phyloP scores from a whole-genome alignment of 92 coral and sea anemone species.

The Ricordea florida region DNA sequence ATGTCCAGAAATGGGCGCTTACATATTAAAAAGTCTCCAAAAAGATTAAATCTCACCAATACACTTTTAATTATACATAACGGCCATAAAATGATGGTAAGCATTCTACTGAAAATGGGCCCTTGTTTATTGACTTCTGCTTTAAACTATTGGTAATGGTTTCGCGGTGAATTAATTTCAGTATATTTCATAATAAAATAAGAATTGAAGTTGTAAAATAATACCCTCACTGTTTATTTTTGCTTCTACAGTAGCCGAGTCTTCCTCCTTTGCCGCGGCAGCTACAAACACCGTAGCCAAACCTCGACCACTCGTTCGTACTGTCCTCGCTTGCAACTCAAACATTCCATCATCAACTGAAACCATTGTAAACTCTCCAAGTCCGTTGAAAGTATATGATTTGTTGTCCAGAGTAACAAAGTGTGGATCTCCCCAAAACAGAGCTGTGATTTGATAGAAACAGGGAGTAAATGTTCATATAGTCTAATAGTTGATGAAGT shows the following conservation, averaged over 20 bases:
- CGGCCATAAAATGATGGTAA: too few relatives aligned
- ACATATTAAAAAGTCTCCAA: too few relatives aligned
- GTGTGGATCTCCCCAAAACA: slow-evolving; percentile 82
- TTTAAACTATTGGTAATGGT: too few relatives aligned
- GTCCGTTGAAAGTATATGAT: slow-evolving; percentile 81
- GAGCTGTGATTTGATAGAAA: slow-evolving; percentile 29
- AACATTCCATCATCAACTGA: slow-evolving; percentile 61
- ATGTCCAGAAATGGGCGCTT: too few relatives aligned
- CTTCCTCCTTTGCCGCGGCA: slow-evolving; percentile 15
- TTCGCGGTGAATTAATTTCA: too few relatives aligned
- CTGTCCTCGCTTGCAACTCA: slow-evolving; percentile 83
- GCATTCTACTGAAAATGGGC: too few relatives aligned
- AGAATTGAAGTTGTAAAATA: not conserved
- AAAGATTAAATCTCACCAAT: too few relatives aligned
- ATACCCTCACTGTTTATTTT: slow-evolving; percentile 1
- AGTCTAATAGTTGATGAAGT: too few relatives aligned
- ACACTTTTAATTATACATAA: too few relatives aligned
- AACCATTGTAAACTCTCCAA: slow-evolving; percentile 79
- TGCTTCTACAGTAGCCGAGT: slow-evolving; percentile 16
- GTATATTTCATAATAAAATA: too few relatives aligned
- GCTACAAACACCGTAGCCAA: slow-evolving; percentile 70
- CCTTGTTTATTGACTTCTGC: too few relatives aligned
- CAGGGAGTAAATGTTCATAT: too few relatives aligned
- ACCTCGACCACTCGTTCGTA: slow-evolving; percentile 48
- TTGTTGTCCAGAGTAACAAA: slow-evolving; percentile 53